Conservation (phyloP, 1,140 invertebrate species). For the Wasmannia auropunctata region DNA sequence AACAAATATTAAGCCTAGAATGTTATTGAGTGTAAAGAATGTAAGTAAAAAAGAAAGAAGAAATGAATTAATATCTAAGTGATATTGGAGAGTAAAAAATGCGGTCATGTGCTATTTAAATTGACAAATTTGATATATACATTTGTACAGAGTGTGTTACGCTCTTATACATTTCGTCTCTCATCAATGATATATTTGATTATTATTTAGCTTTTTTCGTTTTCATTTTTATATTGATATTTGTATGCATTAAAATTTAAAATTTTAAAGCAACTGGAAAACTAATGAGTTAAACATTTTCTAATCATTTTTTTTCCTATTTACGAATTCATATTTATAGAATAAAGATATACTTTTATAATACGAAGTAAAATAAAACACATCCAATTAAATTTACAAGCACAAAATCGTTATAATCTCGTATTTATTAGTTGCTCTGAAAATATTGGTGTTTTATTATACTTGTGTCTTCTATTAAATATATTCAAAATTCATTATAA, state of each 20-base stretch:
- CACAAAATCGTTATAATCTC: constrained; percentile 1
- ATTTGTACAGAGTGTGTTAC: constrained; percentile 77
- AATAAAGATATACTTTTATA: constrained; percentile 26
- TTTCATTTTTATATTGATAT: constrained; percentile 27
- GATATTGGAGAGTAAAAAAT: constrained; percentile 76
- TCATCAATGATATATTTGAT: not conserved
- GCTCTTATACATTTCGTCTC: constrained; percentile 2
- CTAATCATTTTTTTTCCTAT: too few species aligned
- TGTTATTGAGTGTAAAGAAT: constrained; percentile 74
- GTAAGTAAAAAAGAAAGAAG: constrained; percentile 70
- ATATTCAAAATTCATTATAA: constrained; percentile 24
- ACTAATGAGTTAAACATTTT: constrained; percentile 26
- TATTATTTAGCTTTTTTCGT: not conserved
- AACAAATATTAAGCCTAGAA: constrained; percentile 77
- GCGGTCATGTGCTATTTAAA: constrained; percentile 74
- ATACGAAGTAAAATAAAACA: not conserved
- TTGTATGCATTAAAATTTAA: constrained; percentile 17
- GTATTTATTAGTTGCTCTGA: constrained; percentile 2
- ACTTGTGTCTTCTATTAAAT: constrained; percentile 27
- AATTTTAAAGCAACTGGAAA: constrained; percentile 8
- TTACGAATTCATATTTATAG: not conserved
- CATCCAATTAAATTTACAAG: constrained; percentile 15
- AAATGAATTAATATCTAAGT: constrained; percentile 75
- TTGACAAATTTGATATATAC: constrained; percentile 76
- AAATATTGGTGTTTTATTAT: constrained; percentile 12